These are phyloP conservation scores for Monochamus saltuarius DNA, from an alignment of 1,140 invertebrate genomes.

Conservation along the genomic window DNA sequence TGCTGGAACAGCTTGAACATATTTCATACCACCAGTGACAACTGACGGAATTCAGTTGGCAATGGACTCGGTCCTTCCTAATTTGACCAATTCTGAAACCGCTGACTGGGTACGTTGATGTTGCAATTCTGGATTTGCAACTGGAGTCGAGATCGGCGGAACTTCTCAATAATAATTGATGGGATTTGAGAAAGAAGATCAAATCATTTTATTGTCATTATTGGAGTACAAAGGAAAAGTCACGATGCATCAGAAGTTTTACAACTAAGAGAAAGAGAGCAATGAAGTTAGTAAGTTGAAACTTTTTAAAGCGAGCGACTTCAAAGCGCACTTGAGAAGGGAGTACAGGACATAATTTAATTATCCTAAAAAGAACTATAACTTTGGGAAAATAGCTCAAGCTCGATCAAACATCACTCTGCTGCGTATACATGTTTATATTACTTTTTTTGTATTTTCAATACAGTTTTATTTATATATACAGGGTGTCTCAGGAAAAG, in stretches of 20 bases:
- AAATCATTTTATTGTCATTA: slow-evolving; percentile 14
- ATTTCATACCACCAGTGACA: slow-evolving; percentile 2
- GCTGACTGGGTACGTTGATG: slow-evolving; percentile 6
- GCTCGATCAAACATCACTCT: no score
- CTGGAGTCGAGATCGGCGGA: not conserved
- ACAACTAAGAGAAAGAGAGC: not conserved
- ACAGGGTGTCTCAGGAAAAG: no score
- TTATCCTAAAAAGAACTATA: no score
- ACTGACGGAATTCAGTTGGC: slow-evolving; percentile 3
- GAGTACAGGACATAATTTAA: no score
- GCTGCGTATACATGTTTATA: no score
- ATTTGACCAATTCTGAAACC: slow-evolving; percentile 15
- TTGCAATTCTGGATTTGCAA: slow-evolving; percentile 4
- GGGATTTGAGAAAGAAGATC: slow-evolving; percentile 4
- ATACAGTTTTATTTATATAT: no score
- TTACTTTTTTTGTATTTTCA: no score
- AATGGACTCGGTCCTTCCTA: not conserved
- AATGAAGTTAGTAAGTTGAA: no score
- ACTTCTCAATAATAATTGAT: slow-evolving; percentile 6
- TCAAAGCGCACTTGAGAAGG: no score
- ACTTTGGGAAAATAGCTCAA: no score
- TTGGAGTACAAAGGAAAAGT: slow-evolving; percentile 6
- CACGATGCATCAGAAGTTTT: slow-evolving; percentile 2
- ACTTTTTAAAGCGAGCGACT: no score
- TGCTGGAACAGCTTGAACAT: slow-evolving; percentile 19